Evolutionary conservation across 2,888 invertebrate species (phyloP).

Genomic region (Formica aserva): DNA sequence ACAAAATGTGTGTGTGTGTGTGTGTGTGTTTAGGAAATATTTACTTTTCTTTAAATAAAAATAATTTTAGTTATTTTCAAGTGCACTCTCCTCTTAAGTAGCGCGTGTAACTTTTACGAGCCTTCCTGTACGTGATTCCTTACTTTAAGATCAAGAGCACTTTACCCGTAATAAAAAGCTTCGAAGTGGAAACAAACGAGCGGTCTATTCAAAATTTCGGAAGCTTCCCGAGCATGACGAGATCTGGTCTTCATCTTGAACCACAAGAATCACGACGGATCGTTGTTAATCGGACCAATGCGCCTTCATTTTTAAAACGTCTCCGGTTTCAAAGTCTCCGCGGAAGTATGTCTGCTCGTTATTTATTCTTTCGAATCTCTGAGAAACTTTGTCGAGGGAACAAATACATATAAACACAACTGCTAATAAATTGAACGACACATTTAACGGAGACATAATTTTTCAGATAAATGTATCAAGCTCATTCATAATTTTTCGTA

Average conservation of each 20-base stretch:
- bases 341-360: constrained; percentile 9
- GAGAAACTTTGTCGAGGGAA: constrained; percentile 2
- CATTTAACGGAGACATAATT: background rate
- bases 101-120: constrained; percentile 23
- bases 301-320: constrained; percentile 56
- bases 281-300: constrained; percentile 62
- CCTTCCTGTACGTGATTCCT: constrained; percentile 8
- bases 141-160: constrained; percentile 3
- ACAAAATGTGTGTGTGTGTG: background rate
- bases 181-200: constrained; percentile 55
- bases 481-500: constrained; percentile 12
- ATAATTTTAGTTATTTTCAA: background rate
- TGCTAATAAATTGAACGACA: constrained; percentile 28
- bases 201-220: constrained; percentile 58
- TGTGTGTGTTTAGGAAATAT: background rate
- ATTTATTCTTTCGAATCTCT: constrained; percentile 49
- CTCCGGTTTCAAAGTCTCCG: constrained; percentile 68
- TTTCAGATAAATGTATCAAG: background rate
- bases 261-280: constrained; percentile 25
- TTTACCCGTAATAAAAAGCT: constrained; percentile 16
- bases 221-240: background rate
- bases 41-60: background rate
- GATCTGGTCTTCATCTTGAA: background rate
- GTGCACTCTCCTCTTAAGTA: constrained; percentile 14
- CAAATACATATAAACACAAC: constrained; percentile 64